phyloP scores from a whole-genome alignment of 2,113 vertebrate species.

The Nerophis lumbriciformis region DNA sequence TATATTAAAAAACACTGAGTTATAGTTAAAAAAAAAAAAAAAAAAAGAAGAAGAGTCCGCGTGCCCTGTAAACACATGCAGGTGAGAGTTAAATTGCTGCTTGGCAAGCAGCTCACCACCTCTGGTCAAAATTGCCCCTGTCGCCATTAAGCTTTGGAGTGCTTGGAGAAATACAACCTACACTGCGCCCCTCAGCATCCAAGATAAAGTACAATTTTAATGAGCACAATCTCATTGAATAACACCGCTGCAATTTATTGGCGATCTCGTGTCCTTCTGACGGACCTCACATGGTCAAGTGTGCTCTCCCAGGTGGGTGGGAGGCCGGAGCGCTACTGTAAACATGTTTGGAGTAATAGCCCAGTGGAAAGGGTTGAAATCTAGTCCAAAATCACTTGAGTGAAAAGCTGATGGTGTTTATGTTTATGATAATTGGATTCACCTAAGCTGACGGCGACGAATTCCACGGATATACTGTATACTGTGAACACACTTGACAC shows the following conservation, averaged over 20 bases:
- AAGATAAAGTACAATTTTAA: conserved; percentile 49
- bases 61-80: conserved; percentile 49
- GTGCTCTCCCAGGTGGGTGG: conserved; percentile 16
- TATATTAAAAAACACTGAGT: conserved; percentile 19
- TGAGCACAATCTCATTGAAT: conserved; percentile 52
- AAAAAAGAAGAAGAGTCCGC: conserved; percentile 28
- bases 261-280: conserved; percentile 27
- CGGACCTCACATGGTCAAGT: conserved; percentile 42
- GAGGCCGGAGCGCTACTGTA: conserved; percentile 37
- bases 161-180: conserved; percentile 35
- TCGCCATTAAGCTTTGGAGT: conserved; percentile 51
- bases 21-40: conserved; percentile 10
- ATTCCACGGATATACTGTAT: too few species aligned
- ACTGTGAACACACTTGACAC: too few species aligned
- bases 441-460: conserved; percentile 16
- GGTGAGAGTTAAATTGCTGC: conserved; percentile 41
- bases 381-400: background rate
- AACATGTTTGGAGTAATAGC: conserved; percentile 30
- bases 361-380: conserved; percentile 12
- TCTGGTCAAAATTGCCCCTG: conserved; percentile 39
- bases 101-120: conserved; percentile 40
- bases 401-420: conserved; percentile 35
- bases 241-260: conserved; percentile 37
- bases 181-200: conserved; percentile 14
- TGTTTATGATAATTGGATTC: conserved; percentile 74